phyloP scores from a whole-genome alignment of 1,140 invertebrate species.

The Drosophila miranda region DNA sequence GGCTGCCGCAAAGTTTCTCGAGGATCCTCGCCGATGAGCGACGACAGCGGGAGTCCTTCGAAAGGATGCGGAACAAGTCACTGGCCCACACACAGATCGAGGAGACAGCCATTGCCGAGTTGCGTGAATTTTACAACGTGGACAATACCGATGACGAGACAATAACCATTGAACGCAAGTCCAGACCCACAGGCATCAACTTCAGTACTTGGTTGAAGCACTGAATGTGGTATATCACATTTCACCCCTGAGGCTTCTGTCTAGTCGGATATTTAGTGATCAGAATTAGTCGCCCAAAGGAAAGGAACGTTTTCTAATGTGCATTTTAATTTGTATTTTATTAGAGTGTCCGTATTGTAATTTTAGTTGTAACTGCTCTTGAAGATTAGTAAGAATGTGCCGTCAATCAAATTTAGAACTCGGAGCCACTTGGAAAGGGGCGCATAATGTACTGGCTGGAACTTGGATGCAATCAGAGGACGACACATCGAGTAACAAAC shows the following conservation, averaged over 20 bases:
- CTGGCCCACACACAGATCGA: slow-evolving; percentile 87
- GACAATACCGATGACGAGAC: slow-evolving; percentile 84
- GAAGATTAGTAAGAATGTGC: slow-evolving; percentile 8
- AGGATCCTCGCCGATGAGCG: slow-evolving; percentile 84
- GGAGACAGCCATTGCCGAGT: slow-evolving; percentile 87
- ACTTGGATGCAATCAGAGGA: slow-evolving; percentile 24
- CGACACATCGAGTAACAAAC: slow-evolving; percentile 56
- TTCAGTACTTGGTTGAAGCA: slow-evolving; percentile 74
- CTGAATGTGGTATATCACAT: slow-evolving; percentile 22
- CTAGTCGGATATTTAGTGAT: no score
- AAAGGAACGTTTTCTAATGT: no score
- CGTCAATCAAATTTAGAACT: slow-evolving; percentile 67
- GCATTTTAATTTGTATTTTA: slow-evolving; percentile 25
- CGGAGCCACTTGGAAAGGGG: slow-evolving; percentile 68
- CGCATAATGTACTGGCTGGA: slow-evolving; percentile 22
- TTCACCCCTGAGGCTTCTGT: neutral
- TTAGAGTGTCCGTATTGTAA: slow-evolving; percentile 19
- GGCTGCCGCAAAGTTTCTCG: slow-evolving; percentile 74
- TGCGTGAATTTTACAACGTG: slow-evolving; percentile 85
- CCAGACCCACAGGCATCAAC: slow-evolving; percentile 63
- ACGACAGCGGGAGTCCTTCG: slow-evolving; percentile 83
- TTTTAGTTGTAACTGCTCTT: slow-evolving; percentile 1
- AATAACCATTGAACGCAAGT: slow-evolving; percentile 84
- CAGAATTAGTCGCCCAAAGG: no score
- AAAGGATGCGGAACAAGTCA: slow-evolving; percentile 84